Base-by-base conservation (phyloP, 2,888 invertebrate species). In the Tachina grossa region DNA sequence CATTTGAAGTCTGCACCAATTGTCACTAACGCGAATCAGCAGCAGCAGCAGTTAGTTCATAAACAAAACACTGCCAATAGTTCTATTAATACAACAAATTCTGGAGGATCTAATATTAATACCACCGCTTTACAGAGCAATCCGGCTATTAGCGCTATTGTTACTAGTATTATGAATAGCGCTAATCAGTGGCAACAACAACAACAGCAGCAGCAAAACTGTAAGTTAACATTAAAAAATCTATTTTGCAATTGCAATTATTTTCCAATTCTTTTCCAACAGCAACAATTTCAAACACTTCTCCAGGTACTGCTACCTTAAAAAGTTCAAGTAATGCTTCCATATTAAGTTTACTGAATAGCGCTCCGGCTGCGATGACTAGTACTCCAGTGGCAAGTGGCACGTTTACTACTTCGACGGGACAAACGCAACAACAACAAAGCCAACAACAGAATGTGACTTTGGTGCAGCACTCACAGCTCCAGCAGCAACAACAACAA, bases 101-200 rank as follows among this genome's bases (percentile, higher is more conserved):
- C 69, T 69, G 82, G 69, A 43, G 68, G 47, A 19, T 78, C 81
- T 55, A 77, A 69, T 85, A 89, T 74, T 49, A 88, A 86, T 69
- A 88, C 88, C 43, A 89, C 90, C 83, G 88, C 92, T 79, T 89
- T 91, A 87, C 90, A 92, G 88, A 89, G 92, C 39, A 94, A 94
- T 88, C 91, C 93, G 47, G 96, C 96, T 80, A 96, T 96, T 88
- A 96, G 95, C 91, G 96, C 96, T 69, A 94, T 97, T 88, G 96
- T 96, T 85, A 96, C 95, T 86, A 96, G 96, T 91, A 94, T 97
- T 53, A 96, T 96, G 96, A 96, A 96, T 91, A 96, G 96, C 10
- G 96, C 96, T 57, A 96, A 96, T 91, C 96, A 96, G 91, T 96
- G 96, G 91, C 95, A 96, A 91, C 96, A 96, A 90, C 95, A 95